phyloP scores from a whole-genome alignment of 2,888 invertebrate species.

The Cloeon dipterum region DNA sequence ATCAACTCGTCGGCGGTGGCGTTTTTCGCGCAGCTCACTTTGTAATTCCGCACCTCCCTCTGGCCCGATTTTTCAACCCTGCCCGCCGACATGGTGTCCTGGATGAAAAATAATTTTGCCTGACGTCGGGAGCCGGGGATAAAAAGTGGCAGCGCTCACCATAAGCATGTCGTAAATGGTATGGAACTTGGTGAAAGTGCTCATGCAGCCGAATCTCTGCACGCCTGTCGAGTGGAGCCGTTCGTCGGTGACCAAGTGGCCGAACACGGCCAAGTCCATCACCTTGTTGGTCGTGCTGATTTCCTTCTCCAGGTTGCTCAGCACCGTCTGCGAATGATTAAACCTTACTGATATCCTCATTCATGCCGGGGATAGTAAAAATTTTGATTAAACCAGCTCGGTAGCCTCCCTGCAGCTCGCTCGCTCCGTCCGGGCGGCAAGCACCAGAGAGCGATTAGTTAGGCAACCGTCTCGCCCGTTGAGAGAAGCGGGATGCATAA shows the following conservation, averaged over 20 bases:
- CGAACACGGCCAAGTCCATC: constrained; percentile 34
- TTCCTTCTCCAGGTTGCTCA: constrained; percentile 19
- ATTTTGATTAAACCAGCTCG: too few relatives aligned
- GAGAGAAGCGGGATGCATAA: too few relatives aligned
- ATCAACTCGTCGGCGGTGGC: too few relatives aligned
- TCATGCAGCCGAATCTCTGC: constrained; percentile 21
- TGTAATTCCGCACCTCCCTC: too few relatives aligned
- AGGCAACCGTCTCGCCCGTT: too few relatives aligned
- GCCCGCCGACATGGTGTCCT: not conserved
- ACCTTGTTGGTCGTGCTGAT: constrained; percentile 25
- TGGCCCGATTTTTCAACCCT: not conserved
- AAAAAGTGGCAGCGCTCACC: too few relatives aligned
- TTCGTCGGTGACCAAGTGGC: constrained; percentile 31
- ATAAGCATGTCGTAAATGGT: constrained; percentile 12
- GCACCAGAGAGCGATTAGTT: too few relatives aligned
- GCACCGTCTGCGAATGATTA: constrained; percentile 20
- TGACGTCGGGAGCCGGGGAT: constrained; percentile 3
- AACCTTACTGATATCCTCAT: not conserved
- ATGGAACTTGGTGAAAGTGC: constrained; percentile 10
- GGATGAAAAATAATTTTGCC: not conserved
- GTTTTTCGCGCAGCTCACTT: too few relatives aligned
- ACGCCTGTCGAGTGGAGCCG: constrained; percentile 23
- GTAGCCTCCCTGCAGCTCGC: too few relatives aligned
- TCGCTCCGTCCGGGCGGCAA: too few relatives aligned
- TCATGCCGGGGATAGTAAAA: not conserved